Evolutionary conservation across 2,113 vertebrate genomes (phyloP).

Genomic region (Nyctereutes procyonoides): DNA sequence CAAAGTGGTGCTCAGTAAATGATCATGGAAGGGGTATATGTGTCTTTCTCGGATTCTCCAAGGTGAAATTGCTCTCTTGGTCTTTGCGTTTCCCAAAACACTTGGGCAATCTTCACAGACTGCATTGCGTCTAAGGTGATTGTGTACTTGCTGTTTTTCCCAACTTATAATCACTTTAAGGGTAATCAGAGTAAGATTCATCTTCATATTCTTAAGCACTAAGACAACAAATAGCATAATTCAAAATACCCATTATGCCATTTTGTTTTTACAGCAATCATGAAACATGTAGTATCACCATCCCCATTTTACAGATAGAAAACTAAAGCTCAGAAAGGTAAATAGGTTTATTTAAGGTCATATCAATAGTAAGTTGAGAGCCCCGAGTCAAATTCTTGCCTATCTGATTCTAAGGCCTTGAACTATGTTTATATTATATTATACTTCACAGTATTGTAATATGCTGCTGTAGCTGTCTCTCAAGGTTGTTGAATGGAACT

Average conservation of each 20-base stretch:
- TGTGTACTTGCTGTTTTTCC: neutral
- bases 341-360: neutral
- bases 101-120: neutral
- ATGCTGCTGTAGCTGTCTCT: neutral
- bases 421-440: neutral
- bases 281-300: neutral
- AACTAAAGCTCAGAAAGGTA: neutral
- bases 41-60: neutral
- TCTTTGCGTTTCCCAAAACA: neutral
- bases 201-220: neutral
- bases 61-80: neutral
- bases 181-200: neutral
- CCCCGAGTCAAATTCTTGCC: neutral
- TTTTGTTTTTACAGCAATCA: neutral
- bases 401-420: neutral
- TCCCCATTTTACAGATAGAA: neutral
- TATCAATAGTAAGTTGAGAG: neutral
- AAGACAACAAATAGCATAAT: neutral
- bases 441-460: neutral
- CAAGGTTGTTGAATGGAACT: neutral
- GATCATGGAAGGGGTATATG: neutral
- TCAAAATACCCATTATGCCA: neutral
- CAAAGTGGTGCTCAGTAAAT: conserved; percentile 6
- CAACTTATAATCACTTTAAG: neutral
- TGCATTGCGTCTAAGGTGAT: neutral